Conservation (phyloP, 2,113 vertebrate genomes). For the Petrocephalus microphthalmus region DNA sequence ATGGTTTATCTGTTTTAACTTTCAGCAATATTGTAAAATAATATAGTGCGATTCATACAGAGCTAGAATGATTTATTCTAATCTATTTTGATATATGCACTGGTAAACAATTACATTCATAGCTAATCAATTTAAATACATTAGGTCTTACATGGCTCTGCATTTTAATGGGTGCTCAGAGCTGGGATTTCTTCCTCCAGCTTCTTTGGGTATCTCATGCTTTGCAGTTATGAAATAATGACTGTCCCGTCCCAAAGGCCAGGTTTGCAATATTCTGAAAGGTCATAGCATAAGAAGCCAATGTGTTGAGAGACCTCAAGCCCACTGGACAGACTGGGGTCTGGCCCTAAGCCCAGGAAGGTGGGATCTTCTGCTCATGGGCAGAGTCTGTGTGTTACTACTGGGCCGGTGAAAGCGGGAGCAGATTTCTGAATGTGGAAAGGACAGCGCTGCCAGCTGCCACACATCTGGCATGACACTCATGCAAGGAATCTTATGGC, state of each 20-base stretch:
- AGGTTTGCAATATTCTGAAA: not conserved
- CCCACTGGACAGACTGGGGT: not conserved
- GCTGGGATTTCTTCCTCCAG: not conserved
- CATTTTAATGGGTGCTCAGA: not conserved
- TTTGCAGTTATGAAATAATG: not conserved
- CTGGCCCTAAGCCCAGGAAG: not conserved
- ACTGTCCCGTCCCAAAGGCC: not conserved
- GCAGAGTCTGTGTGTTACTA: not conserved
- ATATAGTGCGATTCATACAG: not conserved
- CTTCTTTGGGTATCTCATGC: not conserved
- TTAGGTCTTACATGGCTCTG: not conserved
- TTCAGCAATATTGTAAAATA: not conserved
- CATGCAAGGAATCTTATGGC: no score
- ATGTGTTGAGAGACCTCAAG: not conserved
- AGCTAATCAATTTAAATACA: not conserved
- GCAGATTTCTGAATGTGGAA: not conserved
- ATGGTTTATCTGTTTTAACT: not conserved
- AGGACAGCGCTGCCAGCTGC: no score
- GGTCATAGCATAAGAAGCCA: not conserved
- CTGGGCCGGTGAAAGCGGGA: not conserved
- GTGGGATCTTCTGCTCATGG: not conserved
- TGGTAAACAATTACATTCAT: not conserved
- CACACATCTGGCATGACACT: no score
- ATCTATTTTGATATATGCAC: not conserved
- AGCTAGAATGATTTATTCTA: not conserved